Conservation (phyloP, 2,888 invertebrate genomes). For the Camptogramma bilineatum region DNA sequence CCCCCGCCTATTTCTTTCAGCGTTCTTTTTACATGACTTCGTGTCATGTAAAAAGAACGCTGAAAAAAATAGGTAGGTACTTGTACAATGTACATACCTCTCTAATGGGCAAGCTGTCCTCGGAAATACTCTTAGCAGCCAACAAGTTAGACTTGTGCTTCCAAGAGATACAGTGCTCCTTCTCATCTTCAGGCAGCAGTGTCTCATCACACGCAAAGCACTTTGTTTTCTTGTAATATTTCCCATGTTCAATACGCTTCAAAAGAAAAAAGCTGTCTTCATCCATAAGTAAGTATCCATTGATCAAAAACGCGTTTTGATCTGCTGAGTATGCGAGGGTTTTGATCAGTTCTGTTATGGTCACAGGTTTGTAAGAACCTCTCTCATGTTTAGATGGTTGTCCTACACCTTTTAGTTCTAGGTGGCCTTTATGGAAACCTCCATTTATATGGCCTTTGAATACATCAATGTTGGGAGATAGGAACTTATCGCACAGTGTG, state of each 20-base stretch:
- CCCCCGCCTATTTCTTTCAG: too few species aligned
- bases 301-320: conserved; percentile 22
- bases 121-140: conserved; percentile 47
- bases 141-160: conserved; percentile 55
- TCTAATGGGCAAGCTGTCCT: conserved; percentile 57
- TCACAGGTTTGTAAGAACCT: conserved; percentile 25
- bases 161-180: conserved; percentile 52
- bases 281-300: conserved; percentile 49
- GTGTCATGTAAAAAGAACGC: too few species aligned
- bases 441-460: conserved; percentile 61
- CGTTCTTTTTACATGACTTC: too few species aligned
- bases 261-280: conserved; percentile 55
- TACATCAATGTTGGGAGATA: conserved; percentile 54
- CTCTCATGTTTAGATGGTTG: conserved; percentile 43
- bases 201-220: conserved; percentile 60
- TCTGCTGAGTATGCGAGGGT: conserved; percentile 23
- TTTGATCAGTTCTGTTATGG: conserved; percentile 24
- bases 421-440: conserved; percentile 53
- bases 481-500: conserved; percentile 55
- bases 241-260: conserved; percentile 43
- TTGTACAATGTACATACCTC: conserved; percentile 54
- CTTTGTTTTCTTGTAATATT: conserved; percentile 48
- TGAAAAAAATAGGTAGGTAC: too few species aligned
- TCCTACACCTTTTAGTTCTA: conserved; percentile 54
- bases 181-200: conserved; percentile 44